Evolutionary conservation across 2,797 vertebrate species (phyloP).

Genomic region (Anguilla marmorata): DNA sequence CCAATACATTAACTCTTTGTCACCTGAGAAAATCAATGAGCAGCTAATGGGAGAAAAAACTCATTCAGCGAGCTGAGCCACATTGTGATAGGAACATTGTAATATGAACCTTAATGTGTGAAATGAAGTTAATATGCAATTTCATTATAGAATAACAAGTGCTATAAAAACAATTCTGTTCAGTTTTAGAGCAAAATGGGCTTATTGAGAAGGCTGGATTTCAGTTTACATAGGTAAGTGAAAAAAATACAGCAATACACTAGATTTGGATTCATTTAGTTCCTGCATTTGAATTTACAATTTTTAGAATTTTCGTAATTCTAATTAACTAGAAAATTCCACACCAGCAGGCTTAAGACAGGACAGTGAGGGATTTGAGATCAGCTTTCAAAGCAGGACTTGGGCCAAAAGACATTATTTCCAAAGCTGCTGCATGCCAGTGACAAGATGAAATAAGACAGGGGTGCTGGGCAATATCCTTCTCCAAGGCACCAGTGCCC

Average conservation of each 20-base stretch:
- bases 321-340: neutral
- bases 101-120: no score
- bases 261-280: neutral
- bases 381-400: neutral
- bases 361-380: neutral
- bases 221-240: no score
- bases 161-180: neutral
- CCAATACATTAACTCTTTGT: neutral
- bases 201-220: no score
- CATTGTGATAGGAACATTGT: neutral
- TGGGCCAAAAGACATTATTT: neutral
- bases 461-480: neutral
- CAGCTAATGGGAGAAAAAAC: neutral
- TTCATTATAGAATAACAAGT: neutral
- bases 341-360: neutral
- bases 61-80: neutral
- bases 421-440: neutral
- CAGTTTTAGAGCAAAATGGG: neutral
- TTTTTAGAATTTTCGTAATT: neutral
- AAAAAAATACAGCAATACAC: no score
- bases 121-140: no score
- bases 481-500: neutral
- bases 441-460: neutral
- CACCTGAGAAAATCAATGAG: neutral
- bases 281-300: neutral